A percentile compares a stretch with the other conserved stretches of the same genome.
Conservation (phyloP, 2,113 vertebrate genomes). For the Nannospalax galili region DNA sequence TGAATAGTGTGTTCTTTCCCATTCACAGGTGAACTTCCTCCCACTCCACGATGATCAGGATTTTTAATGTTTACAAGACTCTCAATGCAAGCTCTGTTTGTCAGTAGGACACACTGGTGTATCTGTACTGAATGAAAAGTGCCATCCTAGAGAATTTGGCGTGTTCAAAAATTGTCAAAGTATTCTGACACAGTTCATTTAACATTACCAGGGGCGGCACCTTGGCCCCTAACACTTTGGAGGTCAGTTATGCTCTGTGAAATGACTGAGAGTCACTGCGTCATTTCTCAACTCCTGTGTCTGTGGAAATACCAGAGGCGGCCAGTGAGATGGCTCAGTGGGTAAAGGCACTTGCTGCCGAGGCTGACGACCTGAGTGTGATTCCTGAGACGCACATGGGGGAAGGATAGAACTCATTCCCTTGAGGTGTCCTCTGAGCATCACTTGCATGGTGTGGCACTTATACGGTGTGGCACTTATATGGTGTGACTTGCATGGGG, state of each 20-base stretch:
- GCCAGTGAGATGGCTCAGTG: neutral
- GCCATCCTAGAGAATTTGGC: conserved; percentile 19
- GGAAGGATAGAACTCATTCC: neutral
- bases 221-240: neutral
- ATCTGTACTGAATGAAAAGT: neutral
- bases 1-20: neutral
- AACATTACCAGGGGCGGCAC: neutral
- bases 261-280: neutral
- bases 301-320: too few species aligned
- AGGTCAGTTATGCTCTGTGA: neutral
- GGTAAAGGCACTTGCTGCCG: neutral
- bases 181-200: neutral
- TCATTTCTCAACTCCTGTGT: conserved; percentile 4
- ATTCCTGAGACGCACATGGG: neutral
- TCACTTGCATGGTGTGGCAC: too few species aligned
- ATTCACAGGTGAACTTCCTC: neutral
- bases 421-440: neutral
- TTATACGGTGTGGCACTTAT: too few species aligned
- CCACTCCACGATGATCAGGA: neutral
- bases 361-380: neutral
- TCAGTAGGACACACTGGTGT: neutral
- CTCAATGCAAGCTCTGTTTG: neutral
- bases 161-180: neutral
- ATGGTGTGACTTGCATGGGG: too few species aligned
- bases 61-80: conserved; percentile 38